Percentiles rank a stretch among this genome's conserved stretches.
Conservation (phyloP, 1,140 invertebrate species). For the Patella vulgata region DNA sequence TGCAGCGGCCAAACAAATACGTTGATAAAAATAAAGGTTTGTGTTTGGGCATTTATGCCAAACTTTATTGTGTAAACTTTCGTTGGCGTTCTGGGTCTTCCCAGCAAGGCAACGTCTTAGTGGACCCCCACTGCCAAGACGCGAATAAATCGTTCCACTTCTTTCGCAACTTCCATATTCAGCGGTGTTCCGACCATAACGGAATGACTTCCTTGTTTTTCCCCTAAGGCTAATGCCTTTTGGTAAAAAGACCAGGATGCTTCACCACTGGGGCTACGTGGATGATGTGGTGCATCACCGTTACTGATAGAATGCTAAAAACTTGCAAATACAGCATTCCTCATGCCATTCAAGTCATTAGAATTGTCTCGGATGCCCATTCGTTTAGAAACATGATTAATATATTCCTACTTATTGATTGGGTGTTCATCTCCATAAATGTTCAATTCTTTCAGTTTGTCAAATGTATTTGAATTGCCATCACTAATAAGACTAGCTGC, state of each 20-base stretch:
- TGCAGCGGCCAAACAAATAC: background rate
- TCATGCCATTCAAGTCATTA: constrained; percentile 1
- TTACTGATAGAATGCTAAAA: constrained; percentile 6
- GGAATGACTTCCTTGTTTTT: background rate
- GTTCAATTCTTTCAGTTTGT: too few relatives aligned
- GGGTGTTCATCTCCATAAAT: constrained; percentile 2
- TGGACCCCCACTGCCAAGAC: background rate
- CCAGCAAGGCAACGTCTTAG: background rate
- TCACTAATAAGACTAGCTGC: too few relatives aligned
- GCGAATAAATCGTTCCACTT: constrained; percentile 5
- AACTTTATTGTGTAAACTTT: constrained; percentile 3
- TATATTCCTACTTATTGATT: constrained; percentile 20
- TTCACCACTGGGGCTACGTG: constrained; percentile 1
- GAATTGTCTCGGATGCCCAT: background rate
- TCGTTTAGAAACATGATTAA: constrained; percentile 17
- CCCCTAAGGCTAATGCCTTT: background rate
- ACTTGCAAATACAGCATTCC: constrained; percentile 7
- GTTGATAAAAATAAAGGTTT: background rate
- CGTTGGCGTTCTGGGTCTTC: constrained; percentile 17
- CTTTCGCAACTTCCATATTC: background rate
- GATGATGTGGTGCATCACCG: constrained; percentile 2
- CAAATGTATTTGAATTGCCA: too few relatives aligned
- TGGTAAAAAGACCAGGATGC: constrained; percentile 24
- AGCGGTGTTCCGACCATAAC: background rate
- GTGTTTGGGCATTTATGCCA: background rate